These are phyloP conservation scores for Paramormyrops kingsleyae DNA, from an alignment of 2,113 vertebrate species.

Conservation along the genomic window DNA sequence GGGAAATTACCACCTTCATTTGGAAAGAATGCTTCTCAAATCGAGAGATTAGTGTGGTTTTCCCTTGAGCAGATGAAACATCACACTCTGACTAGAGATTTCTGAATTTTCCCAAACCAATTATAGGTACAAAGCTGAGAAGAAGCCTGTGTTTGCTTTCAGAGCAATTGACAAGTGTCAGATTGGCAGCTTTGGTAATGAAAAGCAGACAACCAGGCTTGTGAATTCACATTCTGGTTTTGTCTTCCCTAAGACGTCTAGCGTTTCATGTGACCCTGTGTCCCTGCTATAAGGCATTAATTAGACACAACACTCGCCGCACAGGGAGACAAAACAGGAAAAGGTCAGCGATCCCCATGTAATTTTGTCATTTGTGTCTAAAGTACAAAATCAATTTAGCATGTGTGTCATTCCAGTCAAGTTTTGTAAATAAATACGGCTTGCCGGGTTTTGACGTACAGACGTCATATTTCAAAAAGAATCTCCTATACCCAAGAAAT, in stretches of 20 bases:
- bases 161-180: not conserved
- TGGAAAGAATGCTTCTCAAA: conserved; percentile 1
- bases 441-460: not conserved
- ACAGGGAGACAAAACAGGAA: not conserved
- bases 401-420: not conserved
- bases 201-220: not conserved
- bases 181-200: not conserved
- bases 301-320: not conserved
- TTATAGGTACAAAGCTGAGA: not conserved
- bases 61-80: not conserved
- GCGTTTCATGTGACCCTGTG: not conserved
- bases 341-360: not conserved
- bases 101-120: not conserved
- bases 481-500: not conserved
- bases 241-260: not conserved
- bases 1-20: not conserved
- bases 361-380: not conserved
- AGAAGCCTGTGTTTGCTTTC: not conserved
- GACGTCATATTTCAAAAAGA: not conserved
- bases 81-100: not conserved
- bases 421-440: not conserved
- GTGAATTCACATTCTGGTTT: not conserved
- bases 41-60: not conserved
- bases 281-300: not conserved
- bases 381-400: not conserved